phyloP scores from a whole-genome alignment of 2,797 vertebrate genomes.

The Silurus aristotelis region DNA sequence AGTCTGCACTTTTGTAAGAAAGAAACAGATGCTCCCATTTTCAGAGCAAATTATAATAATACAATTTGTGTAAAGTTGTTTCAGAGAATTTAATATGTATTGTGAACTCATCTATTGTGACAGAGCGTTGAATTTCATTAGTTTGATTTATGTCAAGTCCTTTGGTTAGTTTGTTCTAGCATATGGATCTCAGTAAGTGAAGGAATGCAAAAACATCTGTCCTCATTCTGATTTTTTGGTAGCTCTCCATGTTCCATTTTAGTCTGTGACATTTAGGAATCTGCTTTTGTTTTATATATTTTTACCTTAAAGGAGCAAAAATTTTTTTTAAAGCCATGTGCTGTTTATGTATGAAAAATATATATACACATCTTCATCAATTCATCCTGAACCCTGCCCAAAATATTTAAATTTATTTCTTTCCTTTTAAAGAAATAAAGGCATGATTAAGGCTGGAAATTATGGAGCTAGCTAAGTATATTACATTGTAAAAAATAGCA shows the following conservation, averaged over 20 bases:
- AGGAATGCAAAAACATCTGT: slow-evolving; percentile 10
- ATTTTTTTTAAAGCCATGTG: neutral
- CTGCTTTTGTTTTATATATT: neutral
- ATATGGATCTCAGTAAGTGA: neutral
- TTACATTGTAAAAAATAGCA: neutral
- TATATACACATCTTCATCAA: neutral
- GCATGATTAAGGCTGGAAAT: neutral
- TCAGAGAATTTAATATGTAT: neutral
- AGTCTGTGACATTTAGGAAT: neutral
- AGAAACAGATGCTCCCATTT: neutral
- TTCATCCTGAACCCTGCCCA: neutral
- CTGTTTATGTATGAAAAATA: neutral
- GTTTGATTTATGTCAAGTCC: neutral
- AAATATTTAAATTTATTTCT: no score
- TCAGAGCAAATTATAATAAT: neutral
- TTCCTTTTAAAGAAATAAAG: neutral
- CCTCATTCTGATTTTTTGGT: neutral
- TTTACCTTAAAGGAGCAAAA: neutral
- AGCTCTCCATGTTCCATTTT: neutral
- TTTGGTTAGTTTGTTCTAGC: neutral
- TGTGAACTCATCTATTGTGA: neutral
- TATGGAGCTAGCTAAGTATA: neutral
- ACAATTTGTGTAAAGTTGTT: neutral
- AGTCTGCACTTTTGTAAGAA: neutral
- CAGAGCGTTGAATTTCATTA: neutral